Evolutionary conservation across 2,797 vertebrate species (phyloP).

Genomic region (Diceros bicornis): DNA sequence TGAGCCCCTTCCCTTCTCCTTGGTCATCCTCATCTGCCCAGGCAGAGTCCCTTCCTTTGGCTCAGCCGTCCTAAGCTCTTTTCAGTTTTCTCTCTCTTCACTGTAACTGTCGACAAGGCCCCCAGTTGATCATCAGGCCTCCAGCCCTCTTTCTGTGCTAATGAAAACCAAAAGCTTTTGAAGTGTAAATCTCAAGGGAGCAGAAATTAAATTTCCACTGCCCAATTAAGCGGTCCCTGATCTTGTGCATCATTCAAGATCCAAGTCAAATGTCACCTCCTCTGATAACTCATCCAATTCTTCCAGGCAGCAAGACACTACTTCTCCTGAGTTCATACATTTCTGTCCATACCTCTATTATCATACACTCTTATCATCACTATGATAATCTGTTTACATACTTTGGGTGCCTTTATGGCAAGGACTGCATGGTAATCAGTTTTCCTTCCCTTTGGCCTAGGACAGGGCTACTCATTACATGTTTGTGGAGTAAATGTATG

Average conservation of each 20-base stretch:
- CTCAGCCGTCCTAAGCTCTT: not conserved
- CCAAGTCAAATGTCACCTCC: not conserved
- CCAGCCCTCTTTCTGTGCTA: not conserved
- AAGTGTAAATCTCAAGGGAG: not conserved
- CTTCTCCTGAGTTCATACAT: not conserved
- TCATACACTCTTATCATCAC: not conserved
- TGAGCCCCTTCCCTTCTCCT: not conserved
- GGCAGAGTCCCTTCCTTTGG: not conserved
- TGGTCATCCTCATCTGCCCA: not conserved
- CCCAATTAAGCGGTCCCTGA: not conserved
- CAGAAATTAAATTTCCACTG: not conserved
- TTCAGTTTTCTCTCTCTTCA: not conserved
- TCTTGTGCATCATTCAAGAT: not conserved
- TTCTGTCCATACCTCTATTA: not conserved
- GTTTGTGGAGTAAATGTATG: not conserved
- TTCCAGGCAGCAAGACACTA: not conserved
- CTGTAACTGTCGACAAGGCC: not conserved
- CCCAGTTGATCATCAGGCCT: not conserved
- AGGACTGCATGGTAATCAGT: not conserved
- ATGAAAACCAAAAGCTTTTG: slow-evolving; percentile 1
- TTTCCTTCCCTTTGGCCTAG: not conserved
- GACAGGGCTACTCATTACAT: not conserved
- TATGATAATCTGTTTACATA: not conserved
- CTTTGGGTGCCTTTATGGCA: not conserved
- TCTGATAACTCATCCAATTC: not conserved